Base-by-base conservation (phyloP, 2,888 invertebrate species). In the Lamellibrachia columna region DNA sequence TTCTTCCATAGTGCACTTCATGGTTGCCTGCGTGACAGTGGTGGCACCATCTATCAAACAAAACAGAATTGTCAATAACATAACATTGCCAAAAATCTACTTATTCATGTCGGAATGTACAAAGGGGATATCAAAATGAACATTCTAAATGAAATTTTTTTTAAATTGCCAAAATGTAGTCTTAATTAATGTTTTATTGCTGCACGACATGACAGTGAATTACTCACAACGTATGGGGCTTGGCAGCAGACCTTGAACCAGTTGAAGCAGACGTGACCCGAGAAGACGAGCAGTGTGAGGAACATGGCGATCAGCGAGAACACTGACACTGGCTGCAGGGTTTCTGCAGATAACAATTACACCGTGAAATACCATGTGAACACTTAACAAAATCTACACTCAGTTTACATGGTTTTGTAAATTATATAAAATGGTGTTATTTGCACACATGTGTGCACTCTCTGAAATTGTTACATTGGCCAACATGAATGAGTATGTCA, bases 301-400 rank as follows among this genome's bases (percentile, higher is more conserved):
- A 98, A 97, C 52, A 98, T 97, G 90, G 98, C 97, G 91, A 98
- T 97, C 40, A 97, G 95, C 40, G 97, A 96, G 94, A 97, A 97
- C 55, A 97, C 95, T 91, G 96, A 95, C 60, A 95, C 94, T 11
- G 95, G 95, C 90, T 95, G 93, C 40, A 94, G 60, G 40, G 93
- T 93, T 94, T 94, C 95, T 94, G 94, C 40, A 93, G 93, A 60
- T 52, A 92, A 75, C 92, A 92, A n/a, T 3, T n/a, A 75, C 22
- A 40, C 40, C 40, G 40, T 40, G 40, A 40, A 40, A 40, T 11
- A 22, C 28, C 15, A 75, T 75, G 40, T 40, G 40, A 40, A 40
- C 40, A 40, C 40, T 40, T 40, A 40, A 40, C 40, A 0, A 40
- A 40, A 40, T 40, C 40, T 40, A 40, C 40, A 40, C 40, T 40